Percentiles rank a stretch among this genome's conserved stretches.
Conservation (phyloP, 2,113 vertebrate genomes). For the Brachyistius frenatus region DNA sequence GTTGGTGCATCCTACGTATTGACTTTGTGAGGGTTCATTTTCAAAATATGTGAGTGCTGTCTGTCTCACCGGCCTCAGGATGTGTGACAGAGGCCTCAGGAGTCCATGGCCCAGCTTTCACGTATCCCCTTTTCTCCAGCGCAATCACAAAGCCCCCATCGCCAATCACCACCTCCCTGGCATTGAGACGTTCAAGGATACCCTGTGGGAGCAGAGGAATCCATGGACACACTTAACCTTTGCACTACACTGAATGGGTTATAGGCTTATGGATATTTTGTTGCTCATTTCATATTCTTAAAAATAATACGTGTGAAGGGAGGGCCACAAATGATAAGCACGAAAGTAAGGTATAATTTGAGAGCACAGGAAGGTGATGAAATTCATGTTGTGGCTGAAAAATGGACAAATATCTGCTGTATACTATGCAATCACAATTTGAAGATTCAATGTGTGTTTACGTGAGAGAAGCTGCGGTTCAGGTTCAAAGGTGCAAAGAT, state of each 20-base stretch:
- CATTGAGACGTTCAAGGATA: conserved; percentile 89
- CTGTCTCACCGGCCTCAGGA: conserved; percentile 92
- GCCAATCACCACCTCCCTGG: conserved; percentile 93
- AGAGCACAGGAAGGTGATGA: background rate
- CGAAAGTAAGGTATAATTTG: background rate
- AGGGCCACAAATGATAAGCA: background rate
- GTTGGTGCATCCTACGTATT: background rate
- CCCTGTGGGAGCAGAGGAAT: conserved; percentile 49
- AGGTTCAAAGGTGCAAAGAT: conserved; percentile 58
- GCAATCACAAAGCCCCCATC: conserved; percentile 98
- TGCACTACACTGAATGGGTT: background rate
- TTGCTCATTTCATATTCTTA: background rate
- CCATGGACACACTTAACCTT: background rate
- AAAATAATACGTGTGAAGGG: background rate
- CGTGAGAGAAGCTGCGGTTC: background rate
- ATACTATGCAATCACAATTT: background rate
- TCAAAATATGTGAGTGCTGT: background rate
- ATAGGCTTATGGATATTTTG: background rate
- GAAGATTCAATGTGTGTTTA: background rate
- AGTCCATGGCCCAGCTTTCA: conserved; percentile 98
- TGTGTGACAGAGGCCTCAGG: conserved; percentile 90
- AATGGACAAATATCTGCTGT: background rate
- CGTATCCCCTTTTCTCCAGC: conserved; percentile 96
- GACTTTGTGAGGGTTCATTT: too few species aligned
- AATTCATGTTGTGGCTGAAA: background rate